A percentile compares a stretch with the other conserved stretches of the same genome.
Evolutionary conservation across 2,888 invertebrate species (phyloP).

Genomic region (Antitype chi): DNA sequence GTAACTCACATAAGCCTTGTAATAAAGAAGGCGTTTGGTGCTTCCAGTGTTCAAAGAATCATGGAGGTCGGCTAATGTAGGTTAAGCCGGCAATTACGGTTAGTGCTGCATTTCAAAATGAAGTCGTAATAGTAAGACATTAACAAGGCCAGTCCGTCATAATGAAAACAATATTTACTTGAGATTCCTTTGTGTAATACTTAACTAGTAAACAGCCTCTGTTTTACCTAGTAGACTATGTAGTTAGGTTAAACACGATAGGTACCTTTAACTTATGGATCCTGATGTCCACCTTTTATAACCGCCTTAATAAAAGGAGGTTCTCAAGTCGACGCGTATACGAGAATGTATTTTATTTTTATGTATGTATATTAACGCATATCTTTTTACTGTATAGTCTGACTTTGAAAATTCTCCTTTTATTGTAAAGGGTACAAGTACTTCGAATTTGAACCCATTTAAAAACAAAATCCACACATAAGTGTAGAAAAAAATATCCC

Average conservation of each 20-base stretch:
- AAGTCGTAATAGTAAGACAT: conserved; percentile 13
- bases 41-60: conserved; percentile 1
- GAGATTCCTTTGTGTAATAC: not conserved
- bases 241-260: not conserved
- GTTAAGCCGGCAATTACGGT: conserved; percentile 22
- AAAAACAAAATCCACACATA: no score
- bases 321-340: no score
- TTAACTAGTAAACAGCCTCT: no score
- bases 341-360: no score
- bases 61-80: conserved; percentile 15
- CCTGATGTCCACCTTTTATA: not conserved
- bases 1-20: not conserved
- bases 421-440: no score
- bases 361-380: no score
- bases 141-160: conserved; percentile 3
- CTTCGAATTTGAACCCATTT: no score
- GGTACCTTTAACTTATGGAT: not conserved
- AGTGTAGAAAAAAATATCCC: no score
- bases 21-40: not conserved
- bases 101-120: conserved; percentile 33
- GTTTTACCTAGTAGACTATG: not conserved
- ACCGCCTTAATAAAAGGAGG: no score
- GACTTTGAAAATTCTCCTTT: no score
- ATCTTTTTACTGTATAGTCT: no score
- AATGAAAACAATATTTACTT: conserved; percentile 4